phyloP scores from a whole-genome alignment of 2,888 invertebrate species.

The Epiblema foenella region DNA sequence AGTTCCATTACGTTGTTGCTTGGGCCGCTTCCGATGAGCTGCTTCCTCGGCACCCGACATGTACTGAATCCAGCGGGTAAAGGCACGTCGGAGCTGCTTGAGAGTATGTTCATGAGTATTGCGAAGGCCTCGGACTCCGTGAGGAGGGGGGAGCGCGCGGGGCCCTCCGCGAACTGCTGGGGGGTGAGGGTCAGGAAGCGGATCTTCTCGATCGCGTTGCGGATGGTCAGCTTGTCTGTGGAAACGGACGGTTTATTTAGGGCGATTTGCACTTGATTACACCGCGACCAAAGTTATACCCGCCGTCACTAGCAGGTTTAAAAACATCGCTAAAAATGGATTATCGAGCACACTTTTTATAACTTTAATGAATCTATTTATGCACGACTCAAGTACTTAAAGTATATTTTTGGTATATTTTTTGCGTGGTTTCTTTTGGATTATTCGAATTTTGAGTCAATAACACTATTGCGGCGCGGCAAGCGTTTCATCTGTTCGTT shows the following conservation, averaged over 20 bases:
- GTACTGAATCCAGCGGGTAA: conserved; percentile 91
- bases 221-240: conserved; percentile 74
- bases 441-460: no score
- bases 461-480: no score
- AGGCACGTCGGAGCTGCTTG: conserved; percentile 86
- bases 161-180: conserved; percentile 93
- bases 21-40: conserved; percentile 59
- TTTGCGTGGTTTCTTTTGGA: no score
- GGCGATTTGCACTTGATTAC: no score
- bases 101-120: conserved; percentile 93
- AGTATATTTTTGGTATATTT: no score
- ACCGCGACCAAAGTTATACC: no score
- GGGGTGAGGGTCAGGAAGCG: conserved; percentile 92
- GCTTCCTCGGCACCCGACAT: conserved; percentile 76
- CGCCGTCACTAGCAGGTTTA: no score
- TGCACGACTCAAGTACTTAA: no score
- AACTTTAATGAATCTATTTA: no score
- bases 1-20: not conserved
- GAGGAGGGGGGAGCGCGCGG: conserved; percentile 90
- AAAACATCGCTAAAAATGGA: no score
- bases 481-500: no score
- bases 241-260: not conserved
- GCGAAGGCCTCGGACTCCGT: conserved; percentile 91
- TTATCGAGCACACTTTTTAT: no score
- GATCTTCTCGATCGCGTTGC: conserved; percentile 90